Conservation (phyloP, 2,888 invertebrate genomes). For the Zhuqinia jingwanae region DNA sequence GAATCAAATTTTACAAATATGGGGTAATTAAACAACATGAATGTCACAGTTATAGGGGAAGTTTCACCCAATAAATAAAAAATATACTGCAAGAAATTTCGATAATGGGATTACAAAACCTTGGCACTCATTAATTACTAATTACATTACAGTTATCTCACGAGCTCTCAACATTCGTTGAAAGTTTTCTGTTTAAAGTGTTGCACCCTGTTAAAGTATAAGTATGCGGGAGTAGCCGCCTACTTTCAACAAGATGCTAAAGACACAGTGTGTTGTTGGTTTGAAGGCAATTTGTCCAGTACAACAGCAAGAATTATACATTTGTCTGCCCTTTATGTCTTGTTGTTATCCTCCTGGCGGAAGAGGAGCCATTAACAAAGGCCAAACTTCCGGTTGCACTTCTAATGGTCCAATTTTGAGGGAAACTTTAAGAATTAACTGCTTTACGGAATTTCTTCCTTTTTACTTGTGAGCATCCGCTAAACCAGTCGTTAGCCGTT, state of each 20-base stretch:
- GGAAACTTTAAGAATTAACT: constrained; percentile 34
- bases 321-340: background rate
- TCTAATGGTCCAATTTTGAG: constrained; percentile 51
- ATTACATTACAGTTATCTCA: too few relatives aligned
- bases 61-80: too few relatives aligned
- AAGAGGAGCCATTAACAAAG: constrained; percentile 19
- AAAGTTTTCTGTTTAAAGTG: too few relatives aligned
- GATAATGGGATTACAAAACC: constrained; percentile 31
- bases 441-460: constrained; percentile 5
- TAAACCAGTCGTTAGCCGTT: constrained; percentile 44
- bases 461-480: constrained; percentile 41
- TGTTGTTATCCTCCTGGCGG: background rate
- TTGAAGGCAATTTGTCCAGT: background rate
- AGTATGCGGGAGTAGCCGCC: too few relatives aligned
- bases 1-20: too few relatives aligned
- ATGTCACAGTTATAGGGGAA: too few relatives aligned
- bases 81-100: background rate
- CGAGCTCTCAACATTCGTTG: too few relatives aligned
- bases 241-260: too few relatives aligned
- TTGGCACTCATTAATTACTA: constrained; percentile 1
- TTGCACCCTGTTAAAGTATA: too few relatives aligned
- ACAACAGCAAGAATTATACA: background rate
- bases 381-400: constrained; percentile 64
- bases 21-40: constrained; percentile 39
- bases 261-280: too few relatives aligned